Conservation (phyloP, 1,140 invertebrate species). For the Polyergus mexicanus region DNA sequence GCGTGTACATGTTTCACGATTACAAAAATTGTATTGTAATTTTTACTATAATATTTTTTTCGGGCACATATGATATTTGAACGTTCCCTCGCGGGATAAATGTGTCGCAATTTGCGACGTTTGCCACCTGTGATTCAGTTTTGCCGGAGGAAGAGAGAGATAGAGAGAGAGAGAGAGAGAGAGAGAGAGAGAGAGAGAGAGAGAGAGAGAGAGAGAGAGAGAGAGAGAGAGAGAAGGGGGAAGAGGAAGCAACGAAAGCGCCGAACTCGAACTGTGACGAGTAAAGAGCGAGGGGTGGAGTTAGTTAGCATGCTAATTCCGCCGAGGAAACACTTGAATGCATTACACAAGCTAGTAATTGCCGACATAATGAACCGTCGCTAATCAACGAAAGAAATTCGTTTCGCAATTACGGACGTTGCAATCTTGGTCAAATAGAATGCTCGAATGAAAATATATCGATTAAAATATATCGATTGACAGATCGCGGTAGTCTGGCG, state of each 20-base stretch:
- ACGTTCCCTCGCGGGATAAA: conserved; percentile 51
- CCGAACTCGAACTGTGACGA: conserved; percentile 68
- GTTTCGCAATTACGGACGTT: conserved; percentile 26
- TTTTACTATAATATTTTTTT: no score
- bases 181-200: conserved; percentile 32
- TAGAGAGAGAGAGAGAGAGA: conserved; percentile 36
- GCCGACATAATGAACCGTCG: conserved; percentile 79
- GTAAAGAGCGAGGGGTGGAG: conserved; percentile 52
- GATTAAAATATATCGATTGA: background rate
- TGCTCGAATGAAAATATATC: conserved; percentile 45
- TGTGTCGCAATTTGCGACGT: conserved; percentile 67
- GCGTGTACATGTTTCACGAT: no score
- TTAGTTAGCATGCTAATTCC: conserved; percentile 81
- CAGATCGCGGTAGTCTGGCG: conserved; percentile 40
- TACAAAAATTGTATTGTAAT: no score
- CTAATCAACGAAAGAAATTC: conserved; percentile 80
- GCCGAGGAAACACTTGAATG: conserved; percentile 80
- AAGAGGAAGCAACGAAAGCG: conserved; percentile 5
- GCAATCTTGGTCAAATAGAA: background rate
- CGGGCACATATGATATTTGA: conserved; percentile 9
- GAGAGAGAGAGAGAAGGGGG: conserved; percentile 29
- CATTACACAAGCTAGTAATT: conserved; percentile 82
- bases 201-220: conserved; percentile 33
- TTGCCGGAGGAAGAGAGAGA: conserved; percentile 40
- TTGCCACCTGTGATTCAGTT: conserved; percentile 75